These are phyloP conservation scores for Poeciliopsis retropinna DNA, from an alignment of 2,113 vertebrate genomes.

Conservation along the genomic window DNA sequence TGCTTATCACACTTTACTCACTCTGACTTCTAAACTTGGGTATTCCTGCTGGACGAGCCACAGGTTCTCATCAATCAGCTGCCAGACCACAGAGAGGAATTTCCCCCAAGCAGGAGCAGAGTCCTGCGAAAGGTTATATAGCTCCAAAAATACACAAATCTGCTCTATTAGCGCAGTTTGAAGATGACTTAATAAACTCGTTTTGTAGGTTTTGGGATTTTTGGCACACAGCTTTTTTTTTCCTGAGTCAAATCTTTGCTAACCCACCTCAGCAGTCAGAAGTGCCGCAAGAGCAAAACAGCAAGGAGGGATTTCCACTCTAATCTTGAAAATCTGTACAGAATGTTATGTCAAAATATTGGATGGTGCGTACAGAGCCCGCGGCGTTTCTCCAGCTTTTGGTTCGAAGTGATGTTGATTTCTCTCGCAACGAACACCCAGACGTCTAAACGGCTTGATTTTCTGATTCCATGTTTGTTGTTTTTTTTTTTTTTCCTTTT, in stretches of 20 bases:
- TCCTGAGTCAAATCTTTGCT: not conserved
- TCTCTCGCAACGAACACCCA: not conserved
- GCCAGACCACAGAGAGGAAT: slow-evolving; percentile 33
- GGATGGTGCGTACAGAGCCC: slow-evolving; percentile 15
- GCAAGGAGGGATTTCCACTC: slow-evolving; percentile 44
- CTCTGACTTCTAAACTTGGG: not conserved
- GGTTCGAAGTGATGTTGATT: not conserved
- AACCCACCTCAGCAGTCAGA: slow-evolving; percentile 22
- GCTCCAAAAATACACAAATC: not conserved
- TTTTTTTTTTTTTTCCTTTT: not conserved
- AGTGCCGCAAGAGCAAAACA: slow-evolving; percentile 37
- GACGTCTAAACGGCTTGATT: not conserved
- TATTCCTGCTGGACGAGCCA: slow-evolving; percentile 59
- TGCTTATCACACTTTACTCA: not conserved
- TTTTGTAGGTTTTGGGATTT: not conserved
- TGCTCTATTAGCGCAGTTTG: not conserved
- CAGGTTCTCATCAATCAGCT: slow-evolving; percentile 55
- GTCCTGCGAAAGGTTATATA: slow-evolving; percentile 1
- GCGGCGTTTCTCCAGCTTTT: not conserved
- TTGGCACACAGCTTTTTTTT: not conserved
- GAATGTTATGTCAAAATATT: slow-evolving; percentile 42
- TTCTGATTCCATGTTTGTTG: not conserved
- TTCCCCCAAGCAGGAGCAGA: slow-evolving; percentile 25
- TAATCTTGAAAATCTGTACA: slow-evolving; percentile 52
- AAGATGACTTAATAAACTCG: slow-evolving; percentile 1